Conservation (phyloP, 2,797 vertebrate species). For the Pseudotriccus pelzelni region DNA sequence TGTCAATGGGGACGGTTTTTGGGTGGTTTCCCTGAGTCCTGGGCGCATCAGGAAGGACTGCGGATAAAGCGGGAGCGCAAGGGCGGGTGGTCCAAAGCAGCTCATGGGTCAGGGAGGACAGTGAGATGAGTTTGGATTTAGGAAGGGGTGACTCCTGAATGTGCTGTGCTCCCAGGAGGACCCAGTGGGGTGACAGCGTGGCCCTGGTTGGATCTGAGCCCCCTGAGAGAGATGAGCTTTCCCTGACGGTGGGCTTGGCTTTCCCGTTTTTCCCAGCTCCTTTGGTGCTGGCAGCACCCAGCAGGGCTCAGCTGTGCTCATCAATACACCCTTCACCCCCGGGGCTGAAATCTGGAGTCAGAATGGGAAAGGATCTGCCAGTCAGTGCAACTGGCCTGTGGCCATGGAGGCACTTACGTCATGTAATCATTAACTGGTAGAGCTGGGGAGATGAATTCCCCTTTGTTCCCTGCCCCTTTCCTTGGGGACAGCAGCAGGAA, state of each 20-base stretch:
- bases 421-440: background rate
- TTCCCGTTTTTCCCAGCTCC: background rate
- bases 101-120: background rate
- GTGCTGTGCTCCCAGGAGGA: background rate
- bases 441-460: background rate
- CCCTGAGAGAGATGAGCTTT: background rate
- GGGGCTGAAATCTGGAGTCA: background rate
- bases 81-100: accelerated
- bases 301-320: background rate
- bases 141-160: background rate
- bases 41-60: background rate
- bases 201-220: background rate
- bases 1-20: background rate
- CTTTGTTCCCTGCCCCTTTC: background rate
- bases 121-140: background rate
- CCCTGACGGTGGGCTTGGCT: background rate
- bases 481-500: background rate
- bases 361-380: background rate
- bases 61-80: background rate
- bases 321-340: background rate
- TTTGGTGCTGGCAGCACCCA: background rate
- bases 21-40: background rate
- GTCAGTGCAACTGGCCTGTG: background rate
- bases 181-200: accelerated
- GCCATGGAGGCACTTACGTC: background rate